These are phyloP conservation scores for Drosophila trichaetosa DNA, from an alignment of 2,888 invertebrate species.

Conservation along the genomic window DNA sequence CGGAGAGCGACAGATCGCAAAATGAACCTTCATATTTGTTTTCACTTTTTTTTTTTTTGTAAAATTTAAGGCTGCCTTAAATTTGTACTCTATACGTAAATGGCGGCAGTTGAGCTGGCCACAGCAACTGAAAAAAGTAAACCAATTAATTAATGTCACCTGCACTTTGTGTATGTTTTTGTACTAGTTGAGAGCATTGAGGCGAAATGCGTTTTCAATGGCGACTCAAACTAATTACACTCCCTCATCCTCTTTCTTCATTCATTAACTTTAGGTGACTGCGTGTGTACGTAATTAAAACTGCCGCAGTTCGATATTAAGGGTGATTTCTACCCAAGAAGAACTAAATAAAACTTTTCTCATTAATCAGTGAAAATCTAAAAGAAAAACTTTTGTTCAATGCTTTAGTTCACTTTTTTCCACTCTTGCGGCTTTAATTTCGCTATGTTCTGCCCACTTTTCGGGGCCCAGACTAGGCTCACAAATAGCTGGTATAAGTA, in stretches of 20 bases:
- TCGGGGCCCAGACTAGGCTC: slow-evolving; percentile 18
- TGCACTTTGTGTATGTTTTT: slow-evolving; percentile 45
- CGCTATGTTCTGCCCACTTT: slow-evolving; percentile 55
- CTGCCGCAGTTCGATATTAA: slow-evolving; percentile 64
- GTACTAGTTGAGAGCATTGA: slow-evolving; percentile 44
- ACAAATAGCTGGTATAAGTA: slow-evolving; percentile 45
- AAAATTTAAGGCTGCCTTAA: slow-evolving; percentile 39
- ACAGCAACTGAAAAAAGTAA: slow-evolving; percentile 43
- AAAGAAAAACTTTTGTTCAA: slow-evolving; percentile 79
- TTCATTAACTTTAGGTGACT: slow-evolving; percentile 1
- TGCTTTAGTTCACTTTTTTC: slow-evolving; percentile 19
- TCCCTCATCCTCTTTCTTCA: neutral
- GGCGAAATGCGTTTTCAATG: slow-evolving; percentile 63
- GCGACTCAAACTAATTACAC: slow-evolving; percentile 74
- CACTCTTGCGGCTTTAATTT: slow-evolving; percentile 67
- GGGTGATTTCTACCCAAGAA: slow-evolving; percentile 47
- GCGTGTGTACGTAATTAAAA: slow-evolving; percentile 77
- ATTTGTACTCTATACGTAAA: slow-evolving; percentile 1
- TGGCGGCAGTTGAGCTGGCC: slow-evolving; percentile 7
- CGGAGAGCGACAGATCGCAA: slow-evolving; percentile 17
- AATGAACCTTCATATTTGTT: neutral
- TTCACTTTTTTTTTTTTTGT: neutral
- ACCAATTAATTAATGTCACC: slow-evolving; percentile 81
- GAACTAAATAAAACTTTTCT: slow-evolving; percentile 78
- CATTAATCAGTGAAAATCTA: slow-evolving; percentile 82